Base-by-base conservation (phyloP, 2,888 invertebrate genomes). In the Agriopis aurantiaria region DNA sequence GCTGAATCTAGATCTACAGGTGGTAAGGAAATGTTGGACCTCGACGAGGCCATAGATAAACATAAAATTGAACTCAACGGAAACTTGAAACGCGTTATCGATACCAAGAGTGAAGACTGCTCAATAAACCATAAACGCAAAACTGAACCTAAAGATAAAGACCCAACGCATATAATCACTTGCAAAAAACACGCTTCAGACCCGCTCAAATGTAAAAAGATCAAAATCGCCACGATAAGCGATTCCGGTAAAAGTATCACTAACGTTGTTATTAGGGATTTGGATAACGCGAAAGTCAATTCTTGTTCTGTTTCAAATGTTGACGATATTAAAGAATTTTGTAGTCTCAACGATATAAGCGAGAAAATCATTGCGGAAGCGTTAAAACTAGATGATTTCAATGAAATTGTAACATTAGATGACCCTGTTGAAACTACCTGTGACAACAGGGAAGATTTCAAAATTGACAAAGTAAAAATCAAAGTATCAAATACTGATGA, bases 131-230 rank as follows among this genome's bases (percentile, higher is more conserved):
- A 48, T 9, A 48, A 33, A 46, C 45, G 23, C 46, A 46, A 58
- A 58, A 33, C 10, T 58, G 46, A 33, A 8, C 12, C 7, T 57
- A 17, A 17, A 8, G 51, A 53, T n/a, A 33, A 23, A 7, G 17
- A 56, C 8, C 8, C 56, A 7, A 49, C 60, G 0, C 61, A 57
- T 41, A 60, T 63, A 41, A n/a, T 62, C 8, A 53, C 62, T 9
- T 63, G 71, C n/a, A 72, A 72, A 11, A 72, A 67, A 62, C 69
- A 69, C 52, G 62, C 68, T 0, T 23, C 61, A 6, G 65, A 71
- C 9, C 73, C 75, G 11, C 0, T 65, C 6, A 72, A 65, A 14
- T 72, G 69, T 62, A 69, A 71, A 56, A 59, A 58, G 33, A 40
- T 67, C 0, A 67, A 70, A 46, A 45, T 67, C 46, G 59, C 62